phyloP scores from a whole-genome alignment of 2,797 vertebrate species.

The Rhynchotus rufescens region DNA sequence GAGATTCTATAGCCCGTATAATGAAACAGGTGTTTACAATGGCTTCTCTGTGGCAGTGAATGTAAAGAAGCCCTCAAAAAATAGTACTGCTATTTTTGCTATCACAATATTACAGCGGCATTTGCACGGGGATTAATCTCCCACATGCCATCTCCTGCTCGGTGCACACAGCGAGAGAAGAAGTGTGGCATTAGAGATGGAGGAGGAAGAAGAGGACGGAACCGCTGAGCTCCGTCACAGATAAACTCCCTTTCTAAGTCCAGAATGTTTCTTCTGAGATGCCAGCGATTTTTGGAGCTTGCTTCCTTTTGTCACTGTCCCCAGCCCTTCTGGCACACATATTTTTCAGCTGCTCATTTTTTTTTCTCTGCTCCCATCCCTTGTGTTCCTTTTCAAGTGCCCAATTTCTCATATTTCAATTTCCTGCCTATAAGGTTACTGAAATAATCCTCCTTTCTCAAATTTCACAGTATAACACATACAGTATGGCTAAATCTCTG shows the following conservation, averaged over 20 bases:
- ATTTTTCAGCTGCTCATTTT: slow-evolving; percentile 11
- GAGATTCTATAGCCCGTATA: background rate
- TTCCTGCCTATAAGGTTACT: slow-evolving; percentile 39
- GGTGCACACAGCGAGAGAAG: background rate
- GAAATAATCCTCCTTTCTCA: slow-evolving; percentile 25
- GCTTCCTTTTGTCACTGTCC: background rate
- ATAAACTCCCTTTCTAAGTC: background rate
- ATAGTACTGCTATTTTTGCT: slow-evolving; percentile 29
- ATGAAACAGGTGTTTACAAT: background rate
- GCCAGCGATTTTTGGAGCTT: background rate
- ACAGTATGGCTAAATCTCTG: slow-evolving; percentile 46
- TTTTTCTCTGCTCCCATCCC: background rate
- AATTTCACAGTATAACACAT: slow-evolving; percentile 15
- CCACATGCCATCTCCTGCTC: background rate
- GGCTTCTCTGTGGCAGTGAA: background rate
- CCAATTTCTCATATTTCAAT: slow-evolving; percentile 46
- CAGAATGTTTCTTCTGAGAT: background rate
- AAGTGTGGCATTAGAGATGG: background rate
- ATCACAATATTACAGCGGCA: background rate
- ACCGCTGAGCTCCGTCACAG: background rate
- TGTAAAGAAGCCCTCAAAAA: background rate
- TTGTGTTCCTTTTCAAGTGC: slow-evolving; percentile 10
- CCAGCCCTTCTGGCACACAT: background rate
- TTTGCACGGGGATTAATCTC: slow-evolving; percentile 28
- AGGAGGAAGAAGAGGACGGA: background rate